A percentile compares a stretch with the other conserved stretches of the same genome.
These are phyloP conservation scores for Hormiphora californensis DNA, from an alignment of 37 sponge, comb jelly and placozoan species.

Conservation along the genomic window DNA sequence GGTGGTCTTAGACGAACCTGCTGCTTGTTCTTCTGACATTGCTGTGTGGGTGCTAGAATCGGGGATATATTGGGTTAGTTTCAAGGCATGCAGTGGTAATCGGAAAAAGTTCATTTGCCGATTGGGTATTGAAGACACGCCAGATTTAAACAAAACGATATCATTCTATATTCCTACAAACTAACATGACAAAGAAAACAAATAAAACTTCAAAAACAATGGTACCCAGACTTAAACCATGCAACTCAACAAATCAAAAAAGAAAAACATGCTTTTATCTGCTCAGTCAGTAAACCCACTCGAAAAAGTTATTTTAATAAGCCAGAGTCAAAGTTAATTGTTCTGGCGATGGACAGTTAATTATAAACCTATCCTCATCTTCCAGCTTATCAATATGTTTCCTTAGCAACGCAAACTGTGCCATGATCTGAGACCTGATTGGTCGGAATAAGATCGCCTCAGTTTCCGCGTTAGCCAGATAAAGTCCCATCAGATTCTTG, in stretches of 20 bases:
- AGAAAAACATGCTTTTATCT: not conserved
- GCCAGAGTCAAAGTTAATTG: slow-evolving; percentile 64
- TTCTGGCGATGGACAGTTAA: slow-evolving; percentile 84
- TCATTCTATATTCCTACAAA: not conserved
- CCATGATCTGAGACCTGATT: slow-evolving; percentile 61
- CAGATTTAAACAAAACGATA: not conserved
- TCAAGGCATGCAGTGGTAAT: too few species aligned
- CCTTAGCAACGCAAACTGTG: slow-evolving; percentile 59
- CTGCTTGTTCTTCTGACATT: too few species aligned
- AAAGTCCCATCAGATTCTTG: slow-evolving; percentile 64
- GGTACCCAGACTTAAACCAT: not conserved
- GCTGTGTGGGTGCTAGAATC: too few species aligned
- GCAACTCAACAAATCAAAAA: not conserved
- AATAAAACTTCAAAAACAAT: not conserved
- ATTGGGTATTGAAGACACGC: not conserved
- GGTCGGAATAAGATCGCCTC: slow-evolving; percentile 94
- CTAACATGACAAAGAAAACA: not conserved
- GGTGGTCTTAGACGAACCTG: too few species aligned
- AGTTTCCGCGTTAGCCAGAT: slow-evolving; percentile 90
- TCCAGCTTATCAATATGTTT: slow-evolving; percentile 63
- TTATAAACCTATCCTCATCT: slow-evolving; percentile 86
- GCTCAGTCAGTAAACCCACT: too few species aligned
- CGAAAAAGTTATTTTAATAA: too few species aligned
- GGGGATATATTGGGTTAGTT: too few species aligned
- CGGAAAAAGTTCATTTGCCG: too few species aligned